These are phyloP conservation scores for Amblyopsis hoosieri DNA, from an alignment of 2,797 vertebrate genomes.

Conservation along the genomic window DNA sequence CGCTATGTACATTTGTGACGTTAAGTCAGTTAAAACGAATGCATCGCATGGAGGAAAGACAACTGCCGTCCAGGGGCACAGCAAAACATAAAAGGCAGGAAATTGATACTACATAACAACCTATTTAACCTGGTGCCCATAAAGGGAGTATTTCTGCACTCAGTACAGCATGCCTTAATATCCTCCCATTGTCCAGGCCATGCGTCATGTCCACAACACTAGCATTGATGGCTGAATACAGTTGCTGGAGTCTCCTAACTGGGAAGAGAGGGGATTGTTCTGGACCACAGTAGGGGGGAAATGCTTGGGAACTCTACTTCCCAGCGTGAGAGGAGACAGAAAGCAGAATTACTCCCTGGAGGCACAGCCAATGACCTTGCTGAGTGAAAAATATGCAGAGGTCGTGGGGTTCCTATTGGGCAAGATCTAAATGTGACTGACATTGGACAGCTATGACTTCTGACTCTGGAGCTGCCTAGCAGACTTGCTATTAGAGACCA, in stretches of 20 bases:
- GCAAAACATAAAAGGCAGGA: conserved; percentile 55
- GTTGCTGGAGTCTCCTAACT: conserved; percentile 77
- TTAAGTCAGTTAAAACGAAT: too few relatives aligned
- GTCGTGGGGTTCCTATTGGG: conserved; percentile 87
- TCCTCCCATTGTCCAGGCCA: conserved; percentile 97
- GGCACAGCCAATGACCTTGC: conserved; percentile 86
- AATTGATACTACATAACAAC: conserved; percentile 40
- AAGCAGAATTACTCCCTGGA: conserved; percentile 88
- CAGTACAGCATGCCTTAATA: conserved; percentile 88
- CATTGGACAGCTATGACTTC: conserved; percentile 25
- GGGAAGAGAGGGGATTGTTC: conserved; percentile 90
- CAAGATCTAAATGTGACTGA: conserved; percentile 75
- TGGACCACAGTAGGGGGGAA: conserved; percentile 84
- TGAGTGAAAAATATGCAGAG: conserved; percentile 93
- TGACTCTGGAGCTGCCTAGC: conserved; percentile 47
- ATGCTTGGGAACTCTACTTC: conserved; percentile 93
- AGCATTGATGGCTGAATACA: conserved; percentile 72
- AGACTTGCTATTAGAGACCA: conserved; percentile 57
- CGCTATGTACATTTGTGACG: too few relatives aligned
- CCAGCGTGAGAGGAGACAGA: conserved; percentile 93
- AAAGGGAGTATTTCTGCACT: conserved; percentile 81
- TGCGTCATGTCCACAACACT: conserved; percentile 56
- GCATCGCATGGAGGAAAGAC: conserved; percentile 10
- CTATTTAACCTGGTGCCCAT: conserved; percentile 20
- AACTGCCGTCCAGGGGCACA: conserved; percentile 49